Evolutionary conservation across 2,113 vertebrate genomes (phyloP).

Genomic region (Elephantulus edwardii): DNA sequence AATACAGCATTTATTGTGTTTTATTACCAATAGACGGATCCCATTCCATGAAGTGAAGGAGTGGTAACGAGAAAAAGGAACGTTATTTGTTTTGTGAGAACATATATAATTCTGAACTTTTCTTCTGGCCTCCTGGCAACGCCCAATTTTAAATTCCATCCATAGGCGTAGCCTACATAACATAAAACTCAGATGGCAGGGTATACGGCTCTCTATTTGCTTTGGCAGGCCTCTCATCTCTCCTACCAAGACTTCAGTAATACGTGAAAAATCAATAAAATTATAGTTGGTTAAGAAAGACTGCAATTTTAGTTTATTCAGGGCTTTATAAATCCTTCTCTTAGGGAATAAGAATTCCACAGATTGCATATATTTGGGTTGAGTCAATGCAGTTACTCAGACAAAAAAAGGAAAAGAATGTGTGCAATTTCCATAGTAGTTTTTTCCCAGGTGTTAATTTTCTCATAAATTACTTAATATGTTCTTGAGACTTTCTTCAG

Average conservation of each 20-base stretch:
- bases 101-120: slow-evolving; percentile 46
- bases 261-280: slow-evolving; percentile 70
- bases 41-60: not conserved
- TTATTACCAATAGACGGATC: not conserved
- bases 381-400: not conserved
- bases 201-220: slow-evolving; percentile 39
- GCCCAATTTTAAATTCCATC: slow-evolving; percentile 65
- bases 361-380: slow-evolving; percentile 50
- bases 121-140: slow-evolving; percentile 53
- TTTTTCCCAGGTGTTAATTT: slow-evolving; percentile 34
- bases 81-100: slow-evolving; percentile 48
- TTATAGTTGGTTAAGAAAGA: slow-evolving; percentile 58
- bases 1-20: slow-evolving; percentile 4
- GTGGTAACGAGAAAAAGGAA: slow-evolving; percentile 22
- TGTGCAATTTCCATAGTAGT: not conserved
- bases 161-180: slow-evolving; percentile 52
- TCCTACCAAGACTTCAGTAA: slow-evolving; percentile 63
- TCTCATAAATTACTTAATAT: not conserved
- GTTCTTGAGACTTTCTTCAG: not conserved
- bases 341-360: slow-evolving; percentile 51
- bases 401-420: slow-evolving; percentile 11
- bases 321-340: slow-evolving; percentile 46
- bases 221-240: slow-evolving; percentile 66
- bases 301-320: slow-evolving; percentile 14
- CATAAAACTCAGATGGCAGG: slow-evolving; percentile 57